phyloP scores from a whole-genome alignment of 2,113 vertebrate species.

The Syngnathoides biaculeatus region DNA sequence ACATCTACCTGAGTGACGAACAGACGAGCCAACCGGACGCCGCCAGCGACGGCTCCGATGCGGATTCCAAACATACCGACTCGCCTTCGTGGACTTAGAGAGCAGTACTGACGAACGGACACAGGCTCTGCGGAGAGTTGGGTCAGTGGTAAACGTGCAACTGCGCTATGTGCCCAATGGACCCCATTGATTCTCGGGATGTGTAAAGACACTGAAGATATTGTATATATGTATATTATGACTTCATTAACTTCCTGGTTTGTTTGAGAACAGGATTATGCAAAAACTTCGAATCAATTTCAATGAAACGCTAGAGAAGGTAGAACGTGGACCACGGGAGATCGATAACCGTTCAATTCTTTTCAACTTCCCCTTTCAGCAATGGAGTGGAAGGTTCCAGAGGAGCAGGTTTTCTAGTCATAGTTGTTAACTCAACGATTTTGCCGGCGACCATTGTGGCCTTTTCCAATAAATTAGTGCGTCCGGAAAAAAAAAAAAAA shows the following conservation, averaged over 20 bases:
- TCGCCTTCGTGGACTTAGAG: background rate
- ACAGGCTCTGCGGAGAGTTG: background rate
- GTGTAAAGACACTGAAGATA: background rate
- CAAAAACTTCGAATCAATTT: slow-evolving; percentile 4
- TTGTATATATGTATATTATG: background rate
- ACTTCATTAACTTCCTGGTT: background rate
- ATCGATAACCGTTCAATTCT: no score
- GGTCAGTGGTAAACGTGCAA: background rate
- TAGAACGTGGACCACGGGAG: background rate
- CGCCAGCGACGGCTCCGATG: slow-evolving; percentile 1
- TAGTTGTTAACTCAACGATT: background rate
- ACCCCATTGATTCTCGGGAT: background rate
- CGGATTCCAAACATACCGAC: background rate
- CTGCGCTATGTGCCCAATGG: background rate
- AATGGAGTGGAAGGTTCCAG: background rate
- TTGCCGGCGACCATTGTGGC: background rate
- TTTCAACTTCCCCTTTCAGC: background rate
- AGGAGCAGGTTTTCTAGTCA: background rate
- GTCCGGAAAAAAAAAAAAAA: no score
- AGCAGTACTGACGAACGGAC: background rate
- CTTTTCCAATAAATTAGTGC: background rate
- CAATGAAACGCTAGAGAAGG: background rate
- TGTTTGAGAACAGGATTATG: background rate
- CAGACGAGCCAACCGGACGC: slow-evolving; percentile 3
- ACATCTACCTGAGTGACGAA: slow-evolving; percentile 1